These are phyloP conservation scores for Malacoctenus gilli DNA, from an alignment of 2,797 vertebrate genomes.

Conservation along the genomic window DNA sequence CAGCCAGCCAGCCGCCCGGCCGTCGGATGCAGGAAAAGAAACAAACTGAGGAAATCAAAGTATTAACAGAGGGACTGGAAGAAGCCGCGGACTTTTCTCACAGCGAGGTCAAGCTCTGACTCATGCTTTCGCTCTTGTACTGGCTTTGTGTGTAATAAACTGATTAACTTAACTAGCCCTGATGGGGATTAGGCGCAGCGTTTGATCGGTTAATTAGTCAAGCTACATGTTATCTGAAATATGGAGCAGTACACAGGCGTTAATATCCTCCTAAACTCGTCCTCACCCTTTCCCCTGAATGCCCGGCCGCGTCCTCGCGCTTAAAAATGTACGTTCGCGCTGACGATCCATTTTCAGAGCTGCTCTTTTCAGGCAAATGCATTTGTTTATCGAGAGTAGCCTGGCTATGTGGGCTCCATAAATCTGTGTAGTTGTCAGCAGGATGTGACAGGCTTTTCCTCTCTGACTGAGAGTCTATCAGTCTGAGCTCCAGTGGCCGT, in stretches of 20 bases:
- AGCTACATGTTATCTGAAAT: slow-evolving; percentile 48
- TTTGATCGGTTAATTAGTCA: slow-evolving; percentile 76
- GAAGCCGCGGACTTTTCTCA: slow-evolving; percentile 43
- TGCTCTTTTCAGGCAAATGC: slow-evolving; percentile 75
- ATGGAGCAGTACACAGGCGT: slow-evolving; percentile 31
- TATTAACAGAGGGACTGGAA: slow-evolving; percentile 37
- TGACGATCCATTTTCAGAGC: slow-evolving; percentile 66
- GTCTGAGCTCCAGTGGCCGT: slow-evolving; percentile 79
- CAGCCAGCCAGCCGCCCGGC: too few species aligned
- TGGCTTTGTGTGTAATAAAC: slow-evolving; percentile 50
- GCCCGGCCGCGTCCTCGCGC: slow-evolving; percentile 16
- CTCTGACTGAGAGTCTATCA: slow-evolving; percentile 82
- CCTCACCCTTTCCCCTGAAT: slow-evolving; percentile 35
- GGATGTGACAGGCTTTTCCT: slow-evolving; percentile 79
- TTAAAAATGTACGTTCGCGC: slow-evolving; percentile 66
- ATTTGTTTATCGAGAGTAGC: slow-evolving; percentile 76
- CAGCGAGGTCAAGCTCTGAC: slow-evolving; percentile 64
- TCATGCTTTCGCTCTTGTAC: slow-evolving; percentile 41
- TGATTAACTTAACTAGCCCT: slow-evolving; percentile 65
- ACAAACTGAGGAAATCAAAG: slow-evolving; percentile 68
- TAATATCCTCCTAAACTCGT: slow-evolving; percentile 56
- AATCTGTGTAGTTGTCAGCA: slow-evolving; percentile 81
- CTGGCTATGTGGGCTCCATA: slow-evolving; percentile 75
- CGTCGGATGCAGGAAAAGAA: slow-evolving; percentile 21
- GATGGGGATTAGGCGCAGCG: slow-evolving; percentile 62